Percentiles rank a stretch among this genome's conserved stretches.
phyloP scores from a whole-genome alignment of 2,888 invertebrate species.

The Drosophila dives region DNA sequence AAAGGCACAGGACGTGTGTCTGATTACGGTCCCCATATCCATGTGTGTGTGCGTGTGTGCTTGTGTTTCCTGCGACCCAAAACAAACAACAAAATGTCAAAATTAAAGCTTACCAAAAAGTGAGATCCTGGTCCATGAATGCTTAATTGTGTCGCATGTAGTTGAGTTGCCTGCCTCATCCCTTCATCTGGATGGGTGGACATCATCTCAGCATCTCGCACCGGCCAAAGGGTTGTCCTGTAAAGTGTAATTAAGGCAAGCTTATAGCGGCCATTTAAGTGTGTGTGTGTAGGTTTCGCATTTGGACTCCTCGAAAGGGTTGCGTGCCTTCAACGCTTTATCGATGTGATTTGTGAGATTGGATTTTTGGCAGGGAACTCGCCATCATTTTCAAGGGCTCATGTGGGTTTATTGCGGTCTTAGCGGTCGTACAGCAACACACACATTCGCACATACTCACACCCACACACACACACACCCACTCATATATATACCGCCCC shows the following conservation, averaged over 20 bases:
- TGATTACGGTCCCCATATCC: constrained; percentile 61
- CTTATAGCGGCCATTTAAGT: constrained; percentile 71
- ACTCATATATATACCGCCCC: background rate
- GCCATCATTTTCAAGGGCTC: constrained; percentile 63
- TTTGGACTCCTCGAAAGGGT: constrained; percentile 63
- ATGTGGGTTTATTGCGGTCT: constrained; percentile 78
- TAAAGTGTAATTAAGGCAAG: constrained; percentile 72
- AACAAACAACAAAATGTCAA: constrained; percentile 77
- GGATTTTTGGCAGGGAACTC: constrained; percentile 61
- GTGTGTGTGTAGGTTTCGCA: constrained; percentile 15
- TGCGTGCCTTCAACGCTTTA: constrained; percentile 74
- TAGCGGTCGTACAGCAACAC: constrained; percentile 52
- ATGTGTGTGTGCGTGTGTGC: constrained; percentile 1
- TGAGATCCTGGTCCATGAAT: constrained; percentile 72
- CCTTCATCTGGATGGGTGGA: constrained; percentile 33
- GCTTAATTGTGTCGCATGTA: constrained; percentile 74
- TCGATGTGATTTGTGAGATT: constrained; percentile 81
- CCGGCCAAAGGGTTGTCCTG: constrained; percentile 53
- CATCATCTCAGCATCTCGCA: constrained; percentile 17
- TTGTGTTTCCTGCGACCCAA: constrained; percentile 39
- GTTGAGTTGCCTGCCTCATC: constrained; percentile 5
- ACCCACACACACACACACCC: background rate
- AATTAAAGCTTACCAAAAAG: constrained; percentile 71
- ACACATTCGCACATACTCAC: background rate
- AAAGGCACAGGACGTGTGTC: constrained; percentile 65